Conservation (phyloP, 1,140 invertebrate species). For the Euwallacea fornicatus region DNA sequence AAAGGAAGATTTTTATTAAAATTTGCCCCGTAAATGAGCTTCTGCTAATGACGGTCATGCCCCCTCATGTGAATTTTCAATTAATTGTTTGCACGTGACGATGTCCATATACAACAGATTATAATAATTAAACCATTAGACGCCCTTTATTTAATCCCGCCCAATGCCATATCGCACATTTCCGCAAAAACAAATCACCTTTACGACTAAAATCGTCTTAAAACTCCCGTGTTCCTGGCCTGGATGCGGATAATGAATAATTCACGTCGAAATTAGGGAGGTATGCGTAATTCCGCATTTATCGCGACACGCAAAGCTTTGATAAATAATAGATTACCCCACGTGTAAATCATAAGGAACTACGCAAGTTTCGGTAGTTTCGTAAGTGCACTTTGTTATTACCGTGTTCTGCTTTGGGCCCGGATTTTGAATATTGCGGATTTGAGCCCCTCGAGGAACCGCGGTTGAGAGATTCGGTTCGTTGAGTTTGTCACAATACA, state of each 20-base stretch:
- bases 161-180: neutral
- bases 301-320: constrained; percentile 41
- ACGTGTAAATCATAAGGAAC: constrained; percentile 40
- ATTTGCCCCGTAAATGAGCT: neutral
- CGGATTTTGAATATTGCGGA: constrained; percentile 10
- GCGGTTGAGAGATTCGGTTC: constrained; percentile 6
- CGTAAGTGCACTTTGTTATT: constrained; percentile 36
- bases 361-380: constrained; percentile 36
- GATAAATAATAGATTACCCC: constrained; percentile 43
- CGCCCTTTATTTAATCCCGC: too few species aligned
- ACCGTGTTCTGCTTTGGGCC: constrained; percentile 23
- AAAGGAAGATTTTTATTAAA: constrained; percentile 22
- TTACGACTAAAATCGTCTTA: constrained; percentile 36
- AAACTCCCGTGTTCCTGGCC: neutral
- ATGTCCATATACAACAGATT: too few species aligned
- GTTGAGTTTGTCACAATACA: constrained; percentile 12
- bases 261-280: constrained; percentile 39
- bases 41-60: constrained; percentile 2
- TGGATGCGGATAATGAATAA: constrained; percentile 37
- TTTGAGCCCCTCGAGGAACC: constrained; percentile 28
- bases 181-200: constrained; percentile 33
- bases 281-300: constrained; percentile 41
- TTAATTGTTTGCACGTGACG: too few species aligned
- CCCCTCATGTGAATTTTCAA: neutral
- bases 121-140: too few species aligned